Evolutionary conservation across 2,797 vertebrate genomes (phyloP), one percentile per base, ranked within the genome.

Genomic region (Sylvilagus floridanus): DNA sequence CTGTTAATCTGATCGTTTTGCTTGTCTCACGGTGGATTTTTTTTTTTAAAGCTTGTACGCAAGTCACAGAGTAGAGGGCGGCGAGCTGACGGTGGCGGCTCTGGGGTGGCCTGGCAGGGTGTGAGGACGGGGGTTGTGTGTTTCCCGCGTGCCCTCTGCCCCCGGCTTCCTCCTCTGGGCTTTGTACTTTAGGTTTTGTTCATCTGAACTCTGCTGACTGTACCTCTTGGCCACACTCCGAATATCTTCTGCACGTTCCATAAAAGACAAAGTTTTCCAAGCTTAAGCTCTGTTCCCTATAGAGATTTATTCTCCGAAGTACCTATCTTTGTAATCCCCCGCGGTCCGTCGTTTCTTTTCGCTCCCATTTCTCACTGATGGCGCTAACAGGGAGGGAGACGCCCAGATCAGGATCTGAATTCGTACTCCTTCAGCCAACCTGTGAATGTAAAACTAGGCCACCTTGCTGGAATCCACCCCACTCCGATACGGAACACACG

Each of bases 31-130:
- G 77, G 69, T 87, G 84, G 42, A 63, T 88, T 76, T 88, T 57
- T 19, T 19, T 96, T 95, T 96, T 87, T 32, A 91, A 93, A 93
- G 50, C 96, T 89, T 97, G 69, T 96, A 96, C 35, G 65, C 62
- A 93, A 72, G 84, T 96, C 68, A 14, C 84, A 88, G 75, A 91
- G 68, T 96, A 96, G 98, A 98, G 97, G 97, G 98, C 98, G 97
- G 93, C 94, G 76, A 98, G 88, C 88, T 96, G 93, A 96, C 91
- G 52, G 78, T 95, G 95, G 76, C 96, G 96, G 97, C 96, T 97
- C 91, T 96, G 95, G 32, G 54, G n/a, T 60, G 95, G 94, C 96
- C 95, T 93, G 94, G 94, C 91, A 77, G 94, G 94, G 89, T 95
- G 76, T 95, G 96, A 30, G 86, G 96, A 95, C 76, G 0, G 17